phyloP scores from a whole-genome alignment of 2,888 invertebrate genomes.

The Cantharis rufa region DNA sequence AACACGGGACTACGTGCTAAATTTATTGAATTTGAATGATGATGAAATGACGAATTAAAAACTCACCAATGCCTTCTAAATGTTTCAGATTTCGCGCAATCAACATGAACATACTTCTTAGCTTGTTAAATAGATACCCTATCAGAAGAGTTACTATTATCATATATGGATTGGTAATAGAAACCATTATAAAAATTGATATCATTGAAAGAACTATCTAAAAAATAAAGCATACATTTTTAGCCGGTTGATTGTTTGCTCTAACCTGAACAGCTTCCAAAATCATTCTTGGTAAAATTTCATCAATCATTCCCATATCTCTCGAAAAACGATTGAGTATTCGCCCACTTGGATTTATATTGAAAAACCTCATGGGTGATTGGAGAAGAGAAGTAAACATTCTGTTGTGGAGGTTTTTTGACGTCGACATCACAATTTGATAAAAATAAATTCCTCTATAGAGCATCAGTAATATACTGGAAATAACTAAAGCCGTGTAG shows the following conservation, averaged over 20 bases:
- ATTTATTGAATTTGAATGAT: neutral
- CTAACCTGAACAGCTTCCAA: slow-evolving; percentile 60
- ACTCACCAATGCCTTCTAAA: slow-evolving; percentile 7
- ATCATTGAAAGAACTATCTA: neutral
- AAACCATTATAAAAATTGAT: neutral
- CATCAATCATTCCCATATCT: slow-evolving; percentile 70
- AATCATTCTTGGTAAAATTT: slow-evolving; percentile 59
- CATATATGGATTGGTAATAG: neutral
- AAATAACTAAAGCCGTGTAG: slow-evolving; percentile 49
- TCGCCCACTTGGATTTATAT: slow-evolving; percentile 78
- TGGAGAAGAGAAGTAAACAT: slow-evolving; percentile 82
- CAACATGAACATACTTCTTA: neutral
- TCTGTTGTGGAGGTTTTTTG: slow-evolving; percentile 76
- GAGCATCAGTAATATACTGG: slow-evolving; percentile 55
- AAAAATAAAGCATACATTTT: neutral
- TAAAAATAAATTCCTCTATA: slow-evolving; percentile 65
- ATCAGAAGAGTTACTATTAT: neutral
- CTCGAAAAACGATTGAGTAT: slow-evolving; percentile 79
- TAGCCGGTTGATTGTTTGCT: neutral
- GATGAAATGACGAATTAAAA: neutral
- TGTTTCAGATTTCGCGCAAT: neutral
- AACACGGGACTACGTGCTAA: slow-evolving; percentile 85
- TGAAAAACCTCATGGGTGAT: slow-evolving; percentile 84
- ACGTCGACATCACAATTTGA: slow-evolving; percentile 74
- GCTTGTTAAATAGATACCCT: neutral